Percentiles rank a stretch among this genome's conserved stretches.
These are phyloP conservation scores for Coregonus sp. DNA, from an alignment of 2,797 vertebrate genomes.

Conservation along the genomic window DNA sequence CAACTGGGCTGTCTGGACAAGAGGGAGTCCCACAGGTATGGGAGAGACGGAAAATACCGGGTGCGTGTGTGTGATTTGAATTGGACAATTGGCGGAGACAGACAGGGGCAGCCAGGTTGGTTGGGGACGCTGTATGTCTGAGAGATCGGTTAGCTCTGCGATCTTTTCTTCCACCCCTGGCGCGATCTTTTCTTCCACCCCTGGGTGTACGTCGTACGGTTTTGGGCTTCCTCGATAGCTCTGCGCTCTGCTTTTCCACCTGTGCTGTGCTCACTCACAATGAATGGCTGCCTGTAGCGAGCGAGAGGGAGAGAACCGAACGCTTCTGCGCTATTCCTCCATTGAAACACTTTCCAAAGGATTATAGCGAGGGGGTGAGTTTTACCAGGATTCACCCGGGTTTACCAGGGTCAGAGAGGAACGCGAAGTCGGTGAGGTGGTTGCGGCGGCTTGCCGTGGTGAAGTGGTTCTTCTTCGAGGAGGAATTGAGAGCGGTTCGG, in stretches of 20 bases:
- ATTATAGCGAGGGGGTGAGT: conserved; percentile 73
- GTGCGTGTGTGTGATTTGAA: neutral
- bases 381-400: conserved; percentile 37
- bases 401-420: conserved; percentile 65
- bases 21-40: conserved; percentile 35
- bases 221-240: conserved; percentile 68
- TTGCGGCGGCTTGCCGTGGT: conserved; percentile 31
- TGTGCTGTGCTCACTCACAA: conserved; percentile 70
- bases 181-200: too few species aligned
- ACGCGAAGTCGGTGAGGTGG: conserved; percentile 50
- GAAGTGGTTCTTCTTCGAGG: conserved; percentile 28
- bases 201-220: too few species aligned
- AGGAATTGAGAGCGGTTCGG: conserved; percentile 34
- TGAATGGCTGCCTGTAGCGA: conserved; percentile 84
- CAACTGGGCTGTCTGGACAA: conserved; percentile 14
- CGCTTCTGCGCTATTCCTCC: conserved; percentile 58
- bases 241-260: conserved; percentile 73
- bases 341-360: conserved; percentile 67
- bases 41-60: conserved; percentile 20
- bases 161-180: conserved; percentile 46
- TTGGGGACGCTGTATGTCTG: conserved; percentile 59
- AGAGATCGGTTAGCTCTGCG: conserved; percentile 69
- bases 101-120: conserved; percentile 62
- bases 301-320: conserved; percentile 64
- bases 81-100: conserved; percentile 27